These are phyloP conservation scores for Anabas testudineus DNA, from an alignment of 2,797 vertebrate species.

Conservation along the genomic window DNA sequence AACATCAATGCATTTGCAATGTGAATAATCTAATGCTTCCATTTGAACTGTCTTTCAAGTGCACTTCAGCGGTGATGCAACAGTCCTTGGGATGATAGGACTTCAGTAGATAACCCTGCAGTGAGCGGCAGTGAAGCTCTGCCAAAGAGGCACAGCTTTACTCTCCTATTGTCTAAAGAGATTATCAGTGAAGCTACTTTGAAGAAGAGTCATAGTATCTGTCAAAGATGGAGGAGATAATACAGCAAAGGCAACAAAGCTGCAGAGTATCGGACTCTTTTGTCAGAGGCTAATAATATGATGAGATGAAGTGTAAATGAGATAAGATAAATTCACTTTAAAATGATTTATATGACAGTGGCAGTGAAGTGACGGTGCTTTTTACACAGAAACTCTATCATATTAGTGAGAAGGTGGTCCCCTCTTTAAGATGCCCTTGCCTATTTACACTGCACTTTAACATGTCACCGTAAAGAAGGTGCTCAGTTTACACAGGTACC, in stretches of 20 bases:
- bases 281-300: no score
- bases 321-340: no score
- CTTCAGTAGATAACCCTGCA: background rate
- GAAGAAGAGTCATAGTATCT: background rate
- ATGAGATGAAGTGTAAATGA: no score
- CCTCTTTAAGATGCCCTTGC: no score
- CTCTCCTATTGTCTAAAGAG: constrained; percentile 12
- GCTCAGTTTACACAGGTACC: no score
- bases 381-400: no score
- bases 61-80: no score
- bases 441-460: no score
- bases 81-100: background rate
- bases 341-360: no score
- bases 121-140: background rate
- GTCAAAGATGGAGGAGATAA: background rate
- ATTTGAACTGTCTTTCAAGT: background rate
- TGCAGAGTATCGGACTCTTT: background rate
- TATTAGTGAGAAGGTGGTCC: no score
- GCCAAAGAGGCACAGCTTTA: background rate
- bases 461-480: no score
- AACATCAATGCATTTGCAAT: background rate
- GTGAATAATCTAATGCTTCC: background rate
- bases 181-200: background rate
- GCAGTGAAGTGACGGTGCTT: no score
- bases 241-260: background rate